Percentiles rank a stretch among this genome's conserved stretches.
phyloP scores from a whole-genome alignment of 2,113 vertebrate species.

The Plecotus auritus region DNA sequence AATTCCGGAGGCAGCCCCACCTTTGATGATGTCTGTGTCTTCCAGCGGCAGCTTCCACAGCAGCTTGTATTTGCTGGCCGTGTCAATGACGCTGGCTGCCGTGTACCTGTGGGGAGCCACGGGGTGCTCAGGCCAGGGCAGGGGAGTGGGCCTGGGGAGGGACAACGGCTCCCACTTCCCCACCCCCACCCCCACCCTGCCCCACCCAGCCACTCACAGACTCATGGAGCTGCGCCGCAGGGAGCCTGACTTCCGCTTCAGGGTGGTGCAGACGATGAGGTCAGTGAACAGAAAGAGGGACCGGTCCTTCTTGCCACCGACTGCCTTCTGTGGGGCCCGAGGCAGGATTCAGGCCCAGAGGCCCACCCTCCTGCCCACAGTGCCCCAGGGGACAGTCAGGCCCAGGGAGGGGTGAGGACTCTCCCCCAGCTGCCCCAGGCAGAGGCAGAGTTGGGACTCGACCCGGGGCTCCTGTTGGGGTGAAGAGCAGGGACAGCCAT shows the following conservation, averaged over 20 bases:
- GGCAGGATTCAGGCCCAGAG: constrained; percentile 34
- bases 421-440: not conserved
- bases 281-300: constrained; percentile 98
- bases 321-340: constrained; percentile 86
- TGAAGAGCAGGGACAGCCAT: not conserved
- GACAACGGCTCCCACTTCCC: not conserved
- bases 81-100: constrained; percentile 95
- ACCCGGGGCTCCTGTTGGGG: not conserved
- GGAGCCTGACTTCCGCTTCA: constrained; percentile 98
- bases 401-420: not conserved
- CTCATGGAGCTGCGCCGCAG: constrained; percentile 98
- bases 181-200: not conserved
- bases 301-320: constrained; percentile 96
- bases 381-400: not conserved
- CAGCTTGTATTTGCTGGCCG: constrained; percentile 97
- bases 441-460: not conserved
- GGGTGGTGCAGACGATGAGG: constrained; percentile 95
- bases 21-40: constrained; percentile 95
- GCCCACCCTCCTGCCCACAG: not conserved
- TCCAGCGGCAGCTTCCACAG: constrained; percentile 97
- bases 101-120: constrained; percentile 87
- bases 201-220: constrained; percentile 83
- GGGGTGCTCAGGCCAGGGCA: not conserved
- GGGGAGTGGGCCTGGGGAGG: not conserved
- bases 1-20: constrained; percentile 71